Evolutionary conservation across 2,797 vertebrate genomes (phyloP), one percentile per base, ranked within the genome.

Genomic region (Syngnathus acus): DNA sequence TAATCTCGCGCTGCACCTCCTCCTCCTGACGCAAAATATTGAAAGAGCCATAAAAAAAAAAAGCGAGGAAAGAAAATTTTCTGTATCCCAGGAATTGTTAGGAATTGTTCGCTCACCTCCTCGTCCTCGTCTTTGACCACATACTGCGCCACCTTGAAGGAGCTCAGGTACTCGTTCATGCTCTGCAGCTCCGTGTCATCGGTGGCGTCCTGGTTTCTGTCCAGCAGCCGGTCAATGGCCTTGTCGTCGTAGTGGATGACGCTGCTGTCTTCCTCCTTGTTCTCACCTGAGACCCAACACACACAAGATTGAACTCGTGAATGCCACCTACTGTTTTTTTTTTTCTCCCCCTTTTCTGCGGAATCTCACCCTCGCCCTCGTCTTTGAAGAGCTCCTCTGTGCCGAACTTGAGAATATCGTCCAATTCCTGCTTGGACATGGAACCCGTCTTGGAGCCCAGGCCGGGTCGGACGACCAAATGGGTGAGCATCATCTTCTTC

Each of bases 401-500:
- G 68, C 96, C 96, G 68, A 99, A 98, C 83, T 98, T 99, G 21
- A 98, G 94, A 84, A 99, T 98, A 77, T 99, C 96, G 70, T 99
- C 97, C 69, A 99, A 92, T 68, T 99, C 97, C 82, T 99, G 97
- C 81, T 99, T 99, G 77, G 95, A 98, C 97, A 99, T 98, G 66
- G 97, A 99, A 50, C 96, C 96, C 0, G 97, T 99, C 87, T 99
- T 99, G 72, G 97, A 98, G 48, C 97, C 97, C 62, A 99, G 84
- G 17, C 97, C 97, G 0, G 97, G 97, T 60, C 97, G 93, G 67
- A 99, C 97, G 70, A 99, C 97, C 79, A 99, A 85, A 81, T 99
- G 96, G 51, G 96, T 99, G 71, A 99, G 79, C 97, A 99, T 99
- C 97, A 99, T 99, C 84, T 99, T 99, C 82, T 98, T 99, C 88